A percentile compares a stretch with the other conserved stretches of the same genome.
These are phyloP conservation scores for Galendromus occidentalis DNA, from an alignment of 1,140 invertebrate genomes.

Conservation along the genomic window DNA sequence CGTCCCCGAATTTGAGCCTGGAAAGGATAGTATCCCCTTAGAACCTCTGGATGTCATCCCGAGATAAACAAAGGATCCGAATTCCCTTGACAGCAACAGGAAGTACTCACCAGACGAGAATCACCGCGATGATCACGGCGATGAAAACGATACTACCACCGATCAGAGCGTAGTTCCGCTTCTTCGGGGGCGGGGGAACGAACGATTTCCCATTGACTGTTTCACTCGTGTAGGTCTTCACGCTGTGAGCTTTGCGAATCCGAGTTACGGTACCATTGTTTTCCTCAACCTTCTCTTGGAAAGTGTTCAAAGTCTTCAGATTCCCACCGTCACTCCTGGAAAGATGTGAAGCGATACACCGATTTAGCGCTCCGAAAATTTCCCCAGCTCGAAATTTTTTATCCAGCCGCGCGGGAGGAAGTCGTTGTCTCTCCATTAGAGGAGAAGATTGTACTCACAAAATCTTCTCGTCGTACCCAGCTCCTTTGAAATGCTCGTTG, in stretches of 20 bases:
- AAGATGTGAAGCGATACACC: too few species aligned
- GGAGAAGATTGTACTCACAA: neutral
- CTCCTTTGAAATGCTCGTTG: neutral
- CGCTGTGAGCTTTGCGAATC: neutral
- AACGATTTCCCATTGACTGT: neutral
- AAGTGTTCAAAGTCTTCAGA: neutral
- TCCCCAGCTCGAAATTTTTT: too few species aligned
- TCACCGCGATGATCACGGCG: neutral
- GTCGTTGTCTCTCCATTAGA: too few species aligned
- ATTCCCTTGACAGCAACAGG: too few species aligned
- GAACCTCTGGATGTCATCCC: too few species aligned
- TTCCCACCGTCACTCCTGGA: neutral
- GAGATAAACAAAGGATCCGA: too few species aligned
- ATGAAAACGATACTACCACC: neutral
- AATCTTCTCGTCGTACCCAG: neutral
- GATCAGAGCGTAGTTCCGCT: neutral
- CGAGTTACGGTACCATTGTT: neutral
- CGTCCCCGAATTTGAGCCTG: too few species aligned
- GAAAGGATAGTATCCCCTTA: too few species aligned
- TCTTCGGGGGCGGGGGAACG: constrained; percentile 1
- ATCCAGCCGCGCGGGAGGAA: too few species aligned
- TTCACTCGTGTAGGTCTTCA: neutral
- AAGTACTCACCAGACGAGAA: neutral
- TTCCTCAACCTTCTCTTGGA: neutral
- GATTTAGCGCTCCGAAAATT: too few species aligned